Evolutionary conservation across 2,113 vertebrate species (phyloP), one percentile per base, ranked within the genome.

Genomic region (Elephas maximus): DNA sequence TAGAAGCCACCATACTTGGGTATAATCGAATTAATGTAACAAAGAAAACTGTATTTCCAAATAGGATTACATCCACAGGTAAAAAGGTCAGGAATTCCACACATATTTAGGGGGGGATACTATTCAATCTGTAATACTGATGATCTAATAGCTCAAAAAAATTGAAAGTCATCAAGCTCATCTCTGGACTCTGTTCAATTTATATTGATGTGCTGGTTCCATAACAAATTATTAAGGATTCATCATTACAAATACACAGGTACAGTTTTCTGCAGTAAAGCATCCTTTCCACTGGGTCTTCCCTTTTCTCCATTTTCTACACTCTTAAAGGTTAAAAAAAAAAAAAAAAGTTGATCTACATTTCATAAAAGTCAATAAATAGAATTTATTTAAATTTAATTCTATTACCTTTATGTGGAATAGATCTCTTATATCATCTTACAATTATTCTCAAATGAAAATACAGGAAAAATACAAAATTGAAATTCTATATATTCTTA

Each of bases 91-190:
- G 48, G 48, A 48, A 57, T 23, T 63, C 62, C 23, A 63, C 62
- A 63, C 21, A 23, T 63, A 63, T 63, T 63, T 24, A 23, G 18
- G 21, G 23, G 23, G 62, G 23, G 10, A 24, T 14, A 24, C 21
- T 63, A 63, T 63, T 63, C 18, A 63, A 20, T 7, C 6, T 63
- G 20, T 23, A 63, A 63, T 7, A 63, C 5, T 57, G 11, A 17
- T 57, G 15, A 57, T 23, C 45, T 81, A 91, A 51, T 74, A 37
- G n/a, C 9, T 15, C 45, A 23, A 62, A 44, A 80, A 67, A 92
- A 96, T 14, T 62, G 23, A 90, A 94, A 93, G 8, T 77, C 11
- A 51, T 65, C 71, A 63, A 80, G 33, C 74, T 89, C n/a, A 91
- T 76, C 20, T 92, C n/a, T 92, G 37, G 37, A 17, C 9, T 82